These are phyloP conservation scores for Myiothlypis coronata DNA, from an alignment of 2,797 vertebrate genomes.

Conservation along the genomic window DNA sequence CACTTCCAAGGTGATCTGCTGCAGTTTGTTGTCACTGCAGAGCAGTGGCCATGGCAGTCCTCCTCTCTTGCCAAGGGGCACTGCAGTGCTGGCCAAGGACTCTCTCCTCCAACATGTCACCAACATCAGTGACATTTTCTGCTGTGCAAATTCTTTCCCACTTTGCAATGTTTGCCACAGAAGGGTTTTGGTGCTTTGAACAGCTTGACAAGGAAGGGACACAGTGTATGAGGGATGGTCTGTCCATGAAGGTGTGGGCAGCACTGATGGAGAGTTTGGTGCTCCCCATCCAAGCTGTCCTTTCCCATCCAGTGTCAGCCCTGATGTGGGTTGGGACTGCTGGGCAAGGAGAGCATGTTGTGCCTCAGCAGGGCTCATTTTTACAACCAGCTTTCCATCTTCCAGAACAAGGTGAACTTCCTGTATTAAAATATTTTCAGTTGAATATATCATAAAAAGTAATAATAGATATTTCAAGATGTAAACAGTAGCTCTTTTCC, in stretches of 20 bases:
- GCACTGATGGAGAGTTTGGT: background rate
- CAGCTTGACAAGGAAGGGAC: background rate
- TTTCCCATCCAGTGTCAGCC: background rate
- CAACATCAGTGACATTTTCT: background rate
- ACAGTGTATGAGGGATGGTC: rapidly evolving
- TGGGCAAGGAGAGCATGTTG: background rate
- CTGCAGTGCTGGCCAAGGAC: background rate
- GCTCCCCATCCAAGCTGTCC: background rate
- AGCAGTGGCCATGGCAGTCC: rapidly evolving
- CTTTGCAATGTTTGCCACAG: background rate
- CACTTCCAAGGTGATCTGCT: background rate
- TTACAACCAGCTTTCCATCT: background rate
- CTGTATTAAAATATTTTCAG: background rate
- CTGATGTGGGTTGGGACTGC: background rate
- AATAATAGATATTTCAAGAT: background rate
- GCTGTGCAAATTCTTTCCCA: background rate
- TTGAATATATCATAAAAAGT: background rate
- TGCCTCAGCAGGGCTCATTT: background rate
- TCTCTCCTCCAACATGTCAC: background rate
- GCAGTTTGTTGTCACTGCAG: background rate
- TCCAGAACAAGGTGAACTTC: background rate
- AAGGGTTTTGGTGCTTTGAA: background rate
- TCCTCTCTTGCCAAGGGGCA: background rate
- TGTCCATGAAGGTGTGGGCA: background rate
- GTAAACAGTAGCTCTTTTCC: background rate